Evolutionary conservation across 2,797 vertebrate genomes (phyloP).

Genomic region (Syndactyla subalaris): DNA sequence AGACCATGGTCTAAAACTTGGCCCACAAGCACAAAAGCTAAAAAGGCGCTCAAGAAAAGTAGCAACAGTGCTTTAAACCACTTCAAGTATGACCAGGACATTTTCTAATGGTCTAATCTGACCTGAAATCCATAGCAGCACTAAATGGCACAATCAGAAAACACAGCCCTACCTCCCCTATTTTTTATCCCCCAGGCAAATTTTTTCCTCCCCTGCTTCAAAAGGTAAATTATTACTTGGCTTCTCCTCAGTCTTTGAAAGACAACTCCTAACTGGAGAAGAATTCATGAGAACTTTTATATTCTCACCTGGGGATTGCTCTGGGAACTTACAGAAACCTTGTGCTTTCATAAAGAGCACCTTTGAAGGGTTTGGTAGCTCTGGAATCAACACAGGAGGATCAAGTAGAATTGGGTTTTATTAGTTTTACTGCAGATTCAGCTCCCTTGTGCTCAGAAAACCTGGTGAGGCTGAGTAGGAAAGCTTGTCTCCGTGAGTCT

Average conservation of each 20-base stretch:
- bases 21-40: neutral
- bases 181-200: neutral
- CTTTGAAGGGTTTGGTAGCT: neutral
- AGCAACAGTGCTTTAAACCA: neutral
- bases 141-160: neutral
- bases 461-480: neutral
- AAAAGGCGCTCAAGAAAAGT: neutral
- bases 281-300: neutral
- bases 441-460: neutral
- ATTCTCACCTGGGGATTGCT: neutral
- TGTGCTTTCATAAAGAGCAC: neutral
- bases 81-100: neutral
- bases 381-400: neutral
- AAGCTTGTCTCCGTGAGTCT: neutral
- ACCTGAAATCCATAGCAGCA: neutral
- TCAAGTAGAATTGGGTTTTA: neutral
- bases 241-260: neutral
- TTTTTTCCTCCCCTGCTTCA: neutral
- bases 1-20: neutral
- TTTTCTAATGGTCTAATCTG: neutral
- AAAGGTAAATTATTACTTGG: neutral
- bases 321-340: neutral
- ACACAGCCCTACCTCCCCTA: neutral
- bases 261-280: neutral
- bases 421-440: neutral